Base-by-base conservation (phyloP, 2,113 vertebrate species). In the Haemorhous mexicanus region DNA sequence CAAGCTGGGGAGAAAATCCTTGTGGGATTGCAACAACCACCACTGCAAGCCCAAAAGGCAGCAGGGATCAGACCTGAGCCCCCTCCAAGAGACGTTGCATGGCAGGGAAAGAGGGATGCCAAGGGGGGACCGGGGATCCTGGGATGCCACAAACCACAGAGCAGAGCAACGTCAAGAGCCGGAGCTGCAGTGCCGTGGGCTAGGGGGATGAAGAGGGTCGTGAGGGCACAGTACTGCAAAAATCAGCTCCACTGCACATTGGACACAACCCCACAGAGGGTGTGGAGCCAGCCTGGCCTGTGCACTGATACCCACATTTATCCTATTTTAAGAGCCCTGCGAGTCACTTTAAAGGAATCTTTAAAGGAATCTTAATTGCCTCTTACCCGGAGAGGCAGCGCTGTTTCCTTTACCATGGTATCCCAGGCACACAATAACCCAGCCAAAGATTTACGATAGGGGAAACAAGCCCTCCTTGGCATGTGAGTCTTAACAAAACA, bases 311-410 rank as follows among this genome's bases (percentile, higher is more conserved):
- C 21, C 58, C 32, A 10, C 62, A 10, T 41, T 58, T 20, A 41
- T 33, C 52, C 47, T 49, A 6, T 58, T 70, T 82, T n/a, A 75
- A 88, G 56, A 70, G 56, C 80, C 66, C 59, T 49, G 1, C 26
- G 0, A 90, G 94, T 87, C 92, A 94, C 69, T 78, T 85, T 5
- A 62, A 86, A 91, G 87, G 87, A 74, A 91, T 89, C 84, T 94
- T 64, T 4, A 41, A 83, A 93, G 80, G 87, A 78, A 91, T 89
- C 81, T 91, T 69, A 91, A 91, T 91, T 62, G n/a, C 35, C 61
- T 66, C 66, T 82, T 82, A 64, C 35, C 14, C 5, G 10, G 50
- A 44, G 46, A 68, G 33, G 77, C 47, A 75, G 66, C 1, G 0
- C 49, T 2, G 58, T 55, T 82, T 43, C 77, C 72, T 61, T 2